Percentiles rank a stretch among this genome's conserved stretches.
Conservation (phyloP, 2,888 invertebrate genomes). For the Acrobasis suavella region DNA sequence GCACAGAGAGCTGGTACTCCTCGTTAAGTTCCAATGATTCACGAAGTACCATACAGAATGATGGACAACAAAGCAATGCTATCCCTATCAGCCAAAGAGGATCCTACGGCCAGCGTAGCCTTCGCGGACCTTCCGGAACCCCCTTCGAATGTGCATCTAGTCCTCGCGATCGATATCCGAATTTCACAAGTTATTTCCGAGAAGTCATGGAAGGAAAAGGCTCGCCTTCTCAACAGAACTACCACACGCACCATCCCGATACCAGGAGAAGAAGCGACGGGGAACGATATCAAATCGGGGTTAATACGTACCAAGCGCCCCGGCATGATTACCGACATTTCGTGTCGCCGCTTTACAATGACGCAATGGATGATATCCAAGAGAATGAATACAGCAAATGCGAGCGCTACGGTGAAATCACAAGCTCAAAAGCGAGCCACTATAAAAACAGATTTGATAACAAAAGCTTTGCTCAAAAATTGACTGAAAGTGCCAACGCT, state of each 20-base stretch:
- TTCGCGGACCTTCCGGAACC: constrained; percentile 52
- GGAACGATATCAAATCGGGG: constrained; percentile 57
- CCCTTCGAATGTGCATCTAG: constrained; percentile 67
- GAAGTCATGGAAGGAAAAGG: constrained; percentile 61
- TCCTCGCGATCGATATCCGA: constrained; percentile 71
- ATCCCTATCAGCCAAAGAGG: constrained; percentile 61
- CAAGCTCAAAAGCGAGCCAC: constrained; percentile 61
- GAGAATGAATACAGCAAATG: constrained; percentile 77
- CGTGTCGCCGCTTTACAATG: constrained; percentile 68
- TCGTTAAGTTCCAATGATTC: constrained; percentile 55
- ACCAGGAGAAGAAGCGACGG: constrained; percentile 56
- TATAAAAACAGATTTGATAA: constrained; percentile 63
- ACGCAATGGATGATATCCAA: constrained; percentile 76
- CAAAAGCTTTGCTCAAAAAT: constrained; percentile 71
- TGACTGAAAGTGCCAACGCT: constrained; percentile 54
- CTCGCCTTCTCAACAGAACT: constrained; percentile 48
- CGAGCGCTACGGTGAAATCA: constrained; percentile 75
- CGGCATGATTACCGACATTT: constrained; percentile 72
- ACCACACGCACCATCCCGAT: constrained; percentile 57
- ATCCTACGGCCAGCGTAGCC: constrained; percentile 53
- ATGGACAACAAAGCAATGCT: constrained; percentile 43
- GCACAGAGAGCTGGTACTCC: constrained; percentile 74
- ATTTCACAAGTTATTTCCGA: constrained; percentile 73
- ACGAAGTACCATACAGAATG: constrained; percentile 43
- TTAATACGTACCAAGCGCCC: constrained; percentile 57